Evolutionary conservation across 2,888 invertebrate genomes (phyloP), one percentile per base, ranked within the genome.

Genomic region (Latrodectus elegans): DNA sequence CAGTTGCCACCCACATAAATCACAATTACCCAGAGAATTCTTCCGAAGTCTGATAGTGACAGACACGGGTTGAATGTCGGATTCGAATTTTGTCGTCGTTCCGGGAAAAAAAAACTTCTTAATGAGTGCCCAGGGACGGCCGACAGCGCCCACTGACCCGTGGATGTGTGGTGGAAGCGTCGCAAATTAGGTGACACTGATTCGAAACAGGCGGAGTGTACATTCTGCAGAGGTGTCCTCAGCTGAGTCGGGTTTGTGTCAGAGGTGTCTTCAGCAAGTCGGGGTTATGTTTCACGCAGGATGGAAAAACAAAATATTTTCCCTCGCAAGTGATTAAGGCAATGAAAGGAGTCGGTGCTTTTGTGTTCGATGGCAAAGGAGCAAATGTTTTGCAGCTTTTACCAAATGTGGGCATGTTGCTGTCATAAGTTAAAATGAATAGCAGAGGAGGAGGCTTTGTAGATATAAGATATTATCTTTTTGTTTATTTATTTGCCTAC

Each of bases 131-230:
- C 60, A 70, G 8, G 70, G 70, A 70, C 78, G 70, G 78, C 70
- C 80, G 64, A 74, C 81, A 81, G 67, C n/a, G 38, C 9, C 17
- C 55, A 12, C 4, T 74, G 81, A 81, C 68, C 73, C 67, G 68
- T 67, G 74, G 1, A 64, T 10, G 22, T 22, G 15, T 14, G 38
- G 72, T 38, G 72, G 55, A 72, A 51, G 80, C 38, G 74, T 81
- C 53, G 4, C 74, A 55, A 81, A 81, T 81, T 73, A 81, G 81
- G 81, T 74, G 81, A 67, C 74, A 55, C 74, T 81, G 81, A 81
- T 81, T 81, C 68, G 81, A 81, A 81, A 52, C 81, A 81, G 81
- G 67, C 81, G 38, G 14, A 12, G 64, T 22, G 10, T 55, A 72
- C 60, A 60, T 49, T 60, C 52, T 22, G 4, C 77, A 68, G n/a